Percentiles rank a stretch among this genome's conserved stretches.
phyloP scores from a whole-genome alignment of 2,797 vertebrate genomes.

The Thamnophis elegans region DNA sequence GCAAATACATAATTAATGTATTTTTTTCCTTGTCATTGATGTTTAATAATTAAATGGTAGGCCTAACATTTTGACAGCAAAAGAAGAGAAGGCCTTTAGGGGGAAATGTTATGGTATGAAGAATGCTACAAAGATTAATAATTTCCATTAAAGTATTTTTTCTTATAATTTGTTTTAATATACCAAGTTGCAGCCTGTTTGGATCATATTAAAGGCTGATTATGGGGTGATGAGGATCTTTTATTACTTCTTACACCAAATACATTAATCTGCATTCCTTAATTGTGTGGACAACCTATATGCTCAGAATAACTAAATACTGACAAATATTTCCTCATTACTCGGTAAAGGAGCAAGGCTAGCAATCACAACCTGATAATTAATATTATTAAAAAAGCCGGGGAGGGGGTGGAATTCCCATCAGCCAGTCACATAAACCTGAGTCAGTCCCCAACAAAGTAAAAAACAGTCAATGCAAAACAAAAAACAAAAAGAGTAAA shows the following conservation, averaged over 20 bases:
- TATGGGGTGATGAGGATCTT: background rate
- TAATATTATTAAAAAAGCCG: background rate
- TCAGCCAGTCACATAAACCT: background rate
- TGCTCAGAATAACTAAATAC: background rate
- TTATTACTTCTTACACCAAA: background rate
- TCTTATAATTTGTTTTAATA: constrained; percentile 26
- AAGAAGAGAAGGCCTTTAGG: constrained; percentile 44
- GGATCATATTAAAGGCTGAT: background rate
- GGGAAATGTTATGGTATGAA: constrained; percentile 15
- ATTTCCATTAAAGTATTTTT: constrained; percentile 9
- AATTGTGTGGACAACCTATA: background rate
- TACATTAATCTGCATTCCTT: background rate
- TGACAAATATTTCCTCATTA: background rate
- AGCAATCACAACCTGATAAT: background rate
- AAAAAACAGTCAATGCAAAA: background rate
- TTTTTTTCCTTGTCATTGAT: constrained; percentile 37
- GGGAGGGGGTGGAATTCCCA: background rate
- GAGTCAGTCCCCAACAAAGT: background rate
- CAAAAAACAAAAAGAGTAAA: background rate
- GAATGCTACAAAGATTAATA: constrained; percentile 17
- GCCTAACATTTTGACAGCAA: constrained; percentile 53
- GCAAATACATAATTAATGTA: constrained; percentile 59
- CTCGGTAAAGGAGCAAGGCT: background rate
- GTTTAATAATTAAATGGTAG: constrained; percentile 60
- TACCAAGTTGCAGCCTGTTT: background rate